phyloP scores from a whole-genome alignment of 2,113 vertebrate genomes.

The Dolichotis patagonum region DNA sequence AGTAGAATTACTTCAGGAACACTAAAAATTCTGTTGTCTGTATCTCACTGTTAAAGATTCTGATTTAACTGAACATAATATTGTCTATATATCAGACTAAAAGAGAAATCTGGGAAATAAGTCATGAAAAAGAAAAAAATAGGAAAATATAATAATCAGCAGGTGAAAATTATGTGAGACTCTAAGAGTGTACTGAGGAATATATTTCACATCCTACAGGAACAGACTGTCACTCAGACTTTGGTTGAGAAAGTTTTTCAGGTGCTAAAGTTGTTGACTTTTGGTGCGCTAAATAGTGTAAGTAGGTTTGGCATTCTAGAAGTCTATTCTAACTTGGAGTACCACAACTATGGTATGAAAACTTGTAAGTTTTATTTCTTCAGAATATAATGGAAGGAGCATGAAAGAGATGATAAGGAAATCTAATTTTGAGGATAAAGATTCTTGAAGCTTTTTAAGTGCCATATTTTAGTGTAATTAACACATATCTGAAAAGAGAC shows the following conservation, averaged over 20 bases:
- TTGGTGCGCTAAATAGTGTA: neutral
- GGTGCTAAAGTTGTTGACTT: neutral
- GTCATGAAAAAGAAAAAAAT: neutral
- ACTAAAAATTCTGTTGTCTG: neutral
- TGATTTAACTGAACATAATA: neutral
- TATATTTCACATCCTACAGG: neutral
- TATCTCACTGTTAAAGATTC: neutral
- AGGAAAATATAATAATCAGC: neutral
- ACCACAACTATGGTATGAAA: neutral
- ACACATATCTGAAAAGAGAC: neutral
- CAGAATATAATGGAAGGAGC: neutral
- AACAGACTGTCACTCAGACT: neutral
- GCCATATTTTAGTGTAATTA: neutral
- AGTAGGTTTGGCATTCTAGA: neutral
- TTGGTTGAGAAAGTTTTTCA: neutral
- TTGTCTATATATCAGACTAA: neutral
- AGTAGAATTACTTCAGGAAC: neutral
- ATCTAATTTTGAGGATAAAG: neutral
- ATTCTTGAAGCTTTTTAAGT: neutral
- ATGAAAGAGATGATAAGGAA: neutral
- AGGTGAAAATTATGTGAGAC: neutral
- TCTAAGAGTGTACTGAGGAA: neutral
- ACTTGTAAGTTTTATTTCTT: neutral
- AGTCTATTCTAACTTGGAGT: neutral
- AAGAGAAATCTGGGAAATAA: neutral